Evolutionary conservation across 2,888 invertebrate genomes (phyloP), one percentile per base, ranked within the genome.

Genomic region (Drosophila demipolita): DNA sequence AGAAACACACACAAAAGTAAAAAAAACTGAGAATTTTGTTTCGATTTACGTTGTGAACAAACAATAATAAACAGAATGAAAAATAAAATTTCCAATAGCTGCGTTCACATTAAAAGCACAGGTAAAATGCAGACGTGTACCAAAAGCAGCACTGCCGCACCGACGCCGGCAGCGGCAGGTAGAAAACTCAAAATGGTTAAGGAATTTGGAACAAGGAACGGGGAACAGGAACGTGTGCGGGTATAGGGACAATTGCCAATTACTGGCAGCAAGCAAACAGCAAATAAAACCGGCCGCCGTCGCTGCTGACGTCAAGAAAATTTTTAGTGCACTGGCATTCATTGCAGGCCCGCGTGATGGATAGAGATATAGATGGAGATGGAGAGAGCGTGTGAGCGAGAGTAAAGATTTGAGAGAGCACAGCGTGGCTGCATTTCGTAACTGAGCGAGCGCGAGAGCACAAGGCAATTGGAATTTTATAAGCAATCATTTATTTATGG

Each of bases 91-190:
- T 78, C 61, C 63, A 69, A 70, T 75, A 67, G 69, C 68, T 68
- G 60, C 57, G 71, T 77, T 71, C 67, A 70, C 67, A 70, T 23
- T 55, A 55, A 63, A 23, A 57, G 50, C 59, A 55, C 78, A 80
- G 83, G 74, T 83, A 70, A 82, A 75, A 70, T 78, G 75, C 77
- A 80, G 80, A 80, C 77, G 80, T 80, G 80, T 78, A 57, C 75
- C 68, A 54, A 23, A 63, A 64, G 35, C 71, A 75, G 63, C 66
- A 61, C 20, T 45, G 45, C 23, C 15, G 61, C 64, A 52, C 61
- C 65, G 66, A 38, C 64, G 45, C 48, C 53, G 50, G 66, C 75
- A 54, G 68, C 55, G 76, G 66, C 82, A 84, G 85, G 82, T 83
- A 83, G 62, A 53, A 82, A 59, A 53, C 63, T 45, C 55, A 50